Evolutionary conservation across 2,113 vertebrate species (phyloP), one percentile per base, ranked within the genome.

Genomic region (Columba livia): DNA sequence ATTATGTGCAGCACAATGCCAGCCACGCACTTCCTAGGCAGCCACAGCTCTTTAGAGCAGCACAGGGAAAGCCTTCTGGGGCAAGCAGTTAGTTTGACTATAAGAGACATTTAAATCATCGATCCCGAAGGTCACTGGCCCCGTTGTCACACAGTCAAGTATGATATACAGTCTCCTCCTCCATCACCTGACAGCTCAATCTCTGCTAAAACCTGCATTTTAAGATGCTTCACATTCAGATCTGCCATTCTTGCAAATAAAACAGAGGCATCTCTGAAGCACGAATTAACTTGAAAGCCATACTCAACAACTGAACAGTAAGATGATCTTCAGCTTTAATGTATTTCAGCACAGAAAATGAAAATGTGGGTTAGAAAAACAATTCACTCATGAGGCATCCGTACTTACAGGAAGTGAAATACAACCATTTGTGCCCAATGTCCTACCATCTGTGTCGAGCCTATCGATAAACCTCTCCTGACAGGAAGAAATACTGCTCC

Each of bases 401-500:
- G 0, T 70, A 40, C 47, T 85, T 73, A 32, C 0, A 53, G 67
- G 64, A 92, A 81, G 82, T 75, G 36, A 94, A 97, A 97, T 73
- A 74, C 32, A 95, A 70, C 54, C 16, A 60, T 60, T 92, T 89
- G 85, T 89, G 53, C 58, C 54, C 53, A 28, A 18, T 29, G 25
- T 54, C 36, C 81, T 56, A 28, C 66, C 90, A 85, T 88, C 90
- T 97, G 91, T 80, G 82, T 61, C 80, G 84, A 83, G 90, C 80
- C 82, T 95, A 44, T 90, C 74, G 90, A 48, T 67, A 95, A 89
- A 79, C 81, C 83, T 94, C 60, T 40, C 85, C 81, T 79, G 86
- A 82, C 74, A 93, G 85, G 89, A 93, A 85, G 89, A 89, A 95
- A 79, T 56, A 94, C 51, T 78, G 34, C 86, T 85, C 26, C 82